phyloP scores from a whole-genome alignment of 30 jellyfish, hydroid and myxozoan genomes.

The Hydra vulgaris region DNA sequence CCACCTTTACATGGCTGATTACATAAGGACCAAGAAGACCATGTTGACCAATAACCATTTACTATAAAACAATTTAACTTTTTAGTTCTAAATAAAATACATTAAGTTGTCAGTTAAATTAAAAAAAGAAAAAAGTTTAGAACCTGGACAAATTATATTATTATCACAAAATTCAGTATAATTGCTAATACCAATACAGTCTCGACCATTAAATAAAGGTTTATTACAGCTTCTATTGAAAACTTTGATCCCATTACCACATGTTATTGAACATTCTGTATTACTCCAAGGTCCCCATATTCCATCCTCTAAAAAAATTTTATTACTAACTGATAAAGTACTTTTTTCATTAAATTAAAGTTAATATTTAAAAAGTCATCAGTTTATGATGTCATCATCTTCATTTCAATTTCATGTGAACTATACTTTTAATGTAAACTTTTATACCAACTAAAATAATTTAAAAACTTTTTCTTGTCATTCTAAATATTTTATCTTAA shows the following conservation, averaged over 20 bases:
- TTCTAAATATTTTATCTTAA: too few species aligned
- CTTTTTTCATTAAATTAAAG: too few species aligned
- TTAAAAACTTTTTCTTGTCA: too few species aligned
- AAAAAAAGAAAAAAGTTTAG: not conserved
- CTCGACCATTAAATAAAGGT: not conserved
- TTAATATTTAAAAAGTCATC: too few species aligned
- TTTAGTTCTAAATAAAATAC: too few species aligned
- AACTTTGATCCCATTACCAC: not conserved
- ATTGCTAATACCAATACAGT: not conserved
- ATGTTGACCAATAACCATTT: not conserved
- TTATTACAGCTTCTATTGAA: not conserved
- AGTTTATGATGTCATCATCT: too few species aligned
- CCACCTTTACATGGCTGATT: not conserved
- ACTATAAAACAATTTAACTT: not conserved
- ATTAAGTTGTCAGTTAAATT: too few species aligned
- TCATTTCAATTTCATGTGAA: too few species aligned
- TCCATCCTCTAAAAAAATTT: not conserved
- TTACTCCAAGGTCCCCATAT: not conserved
- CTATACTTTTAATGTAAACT: too few species aligned
- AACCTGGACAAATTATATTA: not conserved
- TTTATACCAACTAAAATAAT: too few species aligned
- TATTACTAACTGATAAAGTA: too few species aligned
- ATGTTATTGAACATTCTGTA: not conserved
- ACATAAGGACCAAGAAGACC: not conserved
- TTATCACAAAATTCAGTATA: not conserved